phyloP scores from a whole-genome alignment of 2,113 vertebrate genomes.

The Hemichromis elongatus region DNA sequence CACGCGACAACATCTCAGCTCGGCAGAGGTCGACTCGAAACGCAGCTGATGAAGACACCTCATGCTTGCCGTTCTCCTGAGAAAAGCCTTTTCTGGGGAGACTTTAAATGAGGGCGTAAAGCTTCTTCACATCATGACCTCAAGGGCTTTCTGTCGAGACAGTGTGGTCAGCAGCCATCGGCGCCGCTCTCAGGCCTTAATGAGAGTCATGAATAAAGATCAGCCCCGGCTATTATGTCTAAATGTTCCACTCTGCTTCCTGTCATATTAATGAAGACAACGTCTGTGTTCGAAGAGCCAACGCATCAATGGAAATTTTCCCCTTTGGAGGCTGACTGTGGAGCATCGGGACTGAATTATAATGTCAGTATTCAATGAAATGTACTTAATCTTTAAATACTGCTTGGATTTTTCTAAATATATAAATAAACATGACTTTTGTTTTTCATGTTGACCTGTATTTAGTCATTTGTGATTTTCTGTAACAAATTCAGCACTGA shows the following conservation, averaged over 20 bases:
- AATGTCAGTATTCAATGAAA: background rate
- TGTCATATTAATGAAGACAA: background rate
- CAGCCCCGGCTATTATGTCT: slow-evolving; percentile 1
- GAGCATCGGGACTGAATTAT: background rate
- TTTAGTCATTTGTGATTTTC: background rate
- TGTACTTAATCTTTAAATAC: background rate
- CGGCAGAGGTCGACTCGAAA: background rate
- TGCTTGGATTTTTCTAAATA: background rate
- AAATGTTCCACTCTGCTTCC: slow-evolving; percentile 16
- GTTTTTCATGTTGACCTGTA: background rate
- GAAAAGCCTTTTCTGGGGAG: background rate
- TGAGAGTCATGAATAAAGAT: slow-evolving; percentile 20
- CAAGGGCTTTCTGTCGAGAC: background rate
- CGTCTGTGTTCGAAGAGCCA: background rate
- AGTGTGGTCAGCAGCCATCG: background rate
- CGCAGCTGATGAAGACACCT: background rate
- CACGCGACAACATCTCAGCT: slow-evolving; percentile 80
- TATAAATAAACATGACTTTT: background rate
- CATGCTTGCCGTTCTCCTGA: background rate
- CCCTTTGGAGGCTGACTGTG: background rate
- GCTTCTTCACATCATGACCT: background rate
- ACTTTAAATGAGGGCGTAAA: background rate
- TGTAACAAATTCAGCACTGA: background rate
- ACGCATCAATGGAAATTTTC: background rate
- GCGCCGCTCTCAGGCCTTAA: background rate